These are phyloP conservation scores for Meriones unguiculatus DNA, from an alignment of 2,113 vertebrate genomes.

Conservation along the genomic window DNA sequence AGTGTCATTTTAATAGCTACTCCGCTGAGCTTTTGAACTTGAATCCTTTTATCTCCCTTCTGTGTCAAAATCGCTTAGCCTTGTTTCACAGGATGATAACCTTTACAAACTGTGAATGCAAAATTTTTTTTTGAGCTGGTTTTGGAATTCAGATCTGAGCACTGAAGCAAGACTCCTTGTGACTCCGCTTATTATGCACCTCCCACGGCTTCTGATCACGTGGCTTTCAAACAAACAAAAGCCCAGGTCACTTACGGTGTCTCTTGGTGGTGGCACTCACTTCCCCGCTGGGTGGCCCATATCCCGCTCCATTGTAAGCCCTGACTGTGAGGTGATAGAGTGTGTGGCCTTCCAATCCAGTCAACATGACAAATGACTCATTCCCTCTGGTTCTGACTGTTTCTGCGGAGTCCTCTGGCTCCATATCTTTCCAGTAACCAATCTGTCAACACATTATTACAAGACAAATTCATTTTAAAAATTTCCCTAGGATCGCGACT, in stretches of 20 bases:
- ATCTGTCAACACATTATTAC: slow-evolving; percentile 88
- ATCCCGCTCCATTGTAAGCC: slow-evolving; percentile 96
- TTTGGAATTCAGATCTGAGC: slow-evolving; percentile 76
- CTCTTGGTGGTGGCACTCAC: slow-evolving; percentile 93
- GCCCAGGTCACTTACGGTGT: slow-evolving; percentile 90
- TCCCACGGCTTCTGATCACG: not conserved
- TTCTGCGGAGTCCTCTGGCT: slow-evolving; percentile 92
- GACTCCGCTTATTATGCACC: not conserved
- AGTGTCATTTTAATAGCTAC: slow-evolving; percentile 74
- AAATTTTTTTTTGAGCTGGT: slow-evolving; percentile 59
- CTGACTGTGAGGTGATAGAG: slow-evolving; percentile 93
- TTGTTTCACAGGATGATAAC: slow-evolving; percentile 77
- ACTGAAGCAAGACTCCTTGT: not conserved
- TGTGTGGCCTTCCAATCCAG: slow-evolving; percentile 94
- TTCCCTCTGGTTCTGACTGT: slow-evolving; percentile 93
- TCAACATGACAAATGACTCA: slow-evolving; percentile 92
- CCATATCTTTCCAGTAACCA: slow-evolving; percentile 94
- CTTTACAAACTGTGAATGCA: slow-evolving; percentile 71
- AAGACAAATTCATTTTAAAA: slow-evolving; percentile 76
- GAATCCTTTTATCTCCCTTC: slow-evolving; percentile 77
- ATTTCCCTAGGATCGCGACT: slow-evolving; percentile 27
- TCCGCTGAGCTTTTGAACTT: slow-evolving; percentile 68
- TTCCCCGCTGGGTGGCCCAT: slow-evolving; percentile 91
- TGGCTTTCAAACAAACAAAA: slow-evolving; percentile 46
- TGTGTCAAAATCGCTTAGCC: slow-evolving; percentile 73